These are phyloP conservation scores for Helleia helle DNA, from an alignment of 2,888 invertebrate genomes.

Conservation along the genomic window DNA sequence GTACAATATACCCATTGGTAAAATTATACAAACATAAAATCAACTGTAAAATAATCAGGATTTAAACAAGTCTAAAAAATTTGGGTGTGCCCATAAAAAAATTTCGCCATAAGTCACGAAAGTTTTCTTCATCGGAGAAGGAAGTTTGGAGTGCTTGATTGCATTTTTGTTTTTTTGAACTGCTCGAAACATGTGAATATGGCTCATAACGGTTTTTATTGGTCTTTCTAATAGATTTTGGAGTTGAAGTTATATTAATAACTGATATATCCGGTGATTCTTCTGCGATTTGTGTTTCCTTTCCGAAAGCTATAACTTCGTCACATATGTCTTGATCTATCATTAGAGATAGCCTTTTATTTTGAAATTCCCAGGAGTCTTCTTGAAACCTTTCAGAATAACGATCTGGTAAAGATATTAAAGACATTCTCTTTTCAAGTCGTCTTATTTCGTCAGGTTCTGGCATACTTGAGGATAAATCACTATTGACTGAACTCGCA, in stretches of 20 bases:
- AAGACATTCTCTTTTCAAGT: background rate
- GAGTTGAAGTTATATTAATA: background rate
- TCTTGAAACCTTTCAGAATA: background rate
- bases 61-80: background rate
- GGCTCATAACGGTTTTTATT: constrained; percentile 1
- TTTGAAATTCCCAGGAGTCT: too few species aligned
- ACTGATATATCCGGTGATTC: background rate
- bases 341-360: background rate
- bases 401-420: background rate
- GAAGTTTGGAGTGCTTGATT: constrained; percentile 1
- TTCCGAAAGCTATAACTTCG: background rate
- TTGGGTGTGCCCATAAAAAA: constrained; percentile 2
- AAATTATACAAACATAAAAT: background rate
- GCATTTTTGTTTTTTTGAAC: background rate
- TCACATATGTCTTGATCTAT: background rate
- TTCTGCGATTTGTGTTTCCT: background rate
- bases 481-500: background rate
- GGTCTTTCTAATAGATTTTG: background rate
- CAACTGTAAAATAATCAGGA: background rate
- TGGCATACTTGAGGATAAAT: background rate
- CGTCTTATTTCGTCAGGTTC: background rate
- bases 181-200: background rate
- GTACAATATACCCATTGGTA: background rate
- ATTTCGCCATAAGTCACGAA: background rate
- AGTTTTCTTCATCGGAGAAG: constrained; percentile 3